A percentile compares a stretch with the other conserved stretches of the same genome.
Evolutionary conservation across 2,797 vertebrate species (phyloP).

Genomic region (Cirrhinus molitorella): DNA sequence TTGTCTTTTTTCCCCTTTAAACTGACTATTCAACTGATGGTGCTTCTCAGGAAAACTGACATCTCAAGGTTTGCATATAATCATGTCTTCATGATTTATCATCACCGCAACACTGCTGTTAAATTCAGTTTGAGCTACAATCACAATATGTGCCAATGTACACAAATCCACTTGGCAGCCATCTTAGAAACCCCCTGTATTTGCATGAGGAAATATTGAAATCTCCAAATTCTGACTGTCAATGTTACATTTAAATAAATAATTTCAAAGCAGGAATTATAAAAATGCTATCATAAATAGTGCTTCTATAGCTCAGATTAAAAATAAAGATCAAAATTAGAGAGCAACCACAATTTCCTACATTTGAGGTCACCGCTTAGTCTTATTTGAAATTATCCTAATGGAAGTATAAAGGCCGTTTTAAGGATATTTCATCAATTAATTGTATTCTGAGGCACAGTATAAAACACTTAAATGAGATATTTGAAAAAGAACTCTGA

Average conservation of each 20-base stretch:
- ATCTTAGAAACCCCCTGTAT: neutral
- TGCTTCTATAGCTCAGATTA: neutral
- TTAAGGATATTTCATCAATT: too few relatives aligned
- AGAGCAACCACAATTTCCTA: too few relatives aligned
- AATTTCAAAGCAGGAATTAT: neutral
- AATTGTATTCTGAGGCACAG: too few relatives aligned
- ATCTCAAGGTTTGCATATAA: constrained; percentile 4
- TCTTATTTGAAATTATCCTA: too few relatives aligned
- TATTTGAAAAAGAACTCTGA: too few relatives aligned
- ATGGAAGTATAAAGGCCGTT: too few relatives aligned
- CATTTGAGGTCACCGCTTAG: too few relatives aligned
- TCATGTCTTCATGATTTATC: constrained; percentile 1
- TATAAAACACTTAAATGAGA: too few relatives aligned
- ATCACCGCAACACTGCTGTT: neutral
- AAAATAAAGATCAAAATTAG: neutral
- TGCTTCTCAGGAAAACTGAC: neutral
- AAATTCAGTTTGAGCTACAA: constrained; percentile 24
- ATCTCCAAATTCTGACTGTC: neutral
- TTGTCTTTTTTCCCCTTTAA: neutral
- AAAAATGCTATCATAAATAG: neutral
- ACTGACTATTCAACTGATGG: neutral
- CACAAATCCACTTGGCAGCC: neutral
- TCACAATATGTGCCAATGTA: constrained; percentile 33
- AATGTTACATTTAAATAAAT: neutral
- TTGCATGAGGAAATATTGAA: neutral